Base-by-base conservation (phyloP, 2,888 invertebrate genomes). In the Uloborus plumipes region DNA sequence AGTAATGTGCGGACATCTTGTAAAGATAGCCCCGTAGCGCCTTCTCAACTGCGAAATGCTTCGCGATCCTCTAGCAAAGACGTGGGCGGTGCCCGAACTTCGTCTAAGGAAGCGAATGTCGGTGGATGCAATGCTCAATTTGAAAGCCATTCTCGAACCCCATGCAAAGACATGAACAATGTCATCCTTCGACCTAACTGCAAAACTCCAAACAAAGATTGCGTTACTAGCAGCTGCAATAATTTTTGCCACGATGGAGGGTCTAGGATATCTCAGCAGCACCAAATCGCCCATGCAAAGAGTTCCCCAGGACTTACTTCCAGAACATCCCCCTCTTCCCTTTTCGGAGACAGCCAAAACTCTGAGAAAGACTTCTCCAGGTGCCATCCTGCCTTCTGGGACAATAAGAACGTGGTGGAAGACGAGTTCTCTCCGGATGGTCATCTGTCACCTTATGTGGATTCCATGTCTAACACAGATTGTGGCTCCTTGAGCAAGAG, bases 401-500 rank as follows among this genome's bases (percentile, higher is more conserved):
- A 83, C 11, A 39, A 74, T 3, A 80, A 78, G 64, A 77, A 85
- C 15, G 73, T 70, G 15, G 82, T 80, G 15, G 84, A 76, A 53
- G 85, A 79, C 20, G 84, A 84, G 31, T 53, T 85, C 1, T 75
- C 74, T 6, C 78, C 75, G 1, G 79, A 83, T 26, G 76, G 76
- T 16, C 72, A 73, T 39, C 26, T 81, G 20, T 84, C 79, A 4
- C 80, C 84, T 13, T 79, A 84, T 22, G 66, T 70, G 59, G 82
- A 79, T 72, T 75, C 78, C 13, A 70, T 76, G 66, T 79, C 84
- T 9, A 76, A 75, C 26, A 87, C 88, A 7, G 88, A 88, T 84
- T 88, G 88, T 75, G 87, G 88, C 31, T 88, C 88, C 14, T 86
- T 88, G 7, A 88, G 88, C 61, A 87, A 88, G 85, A 88, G 88